Evolutionary conservation across 1,140 invertebrate species (phyloP).

Genomic region (Leptinotarsa undecemlineata): DNA sequence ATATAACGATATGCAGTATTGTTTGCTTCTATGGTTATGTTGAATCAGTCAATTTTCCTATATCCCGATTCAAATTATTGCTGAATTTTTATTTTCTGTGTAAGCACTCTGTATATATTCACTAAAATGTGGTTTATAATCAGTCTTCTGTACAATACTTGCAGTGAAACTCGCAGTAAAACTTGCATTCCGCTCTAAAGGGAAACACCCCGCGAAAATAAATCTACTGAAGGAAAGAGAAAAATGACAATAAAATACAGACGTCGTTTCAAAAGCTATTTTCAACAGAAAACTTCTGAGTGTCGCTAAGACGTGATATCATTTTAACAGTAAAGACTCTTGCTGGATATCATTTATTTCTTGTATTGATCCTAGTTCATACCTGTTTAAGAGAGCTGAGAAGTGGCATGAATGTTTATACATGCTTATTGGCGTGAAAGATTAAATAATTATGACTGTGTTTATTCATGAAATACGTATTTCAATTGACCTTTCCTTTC

Average conservation of each 20-base stretch:
- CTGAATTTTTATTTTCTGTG: too few relatives aligned
- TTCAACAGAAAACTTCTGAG: conserved; percentile 29
- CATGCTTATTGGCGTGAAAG: too few relatives aligned
- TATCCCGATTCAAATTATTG: too few relatives aligned
- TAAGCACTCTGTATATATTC: too few relatives aligned
- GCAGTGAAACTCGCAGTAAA: not conserved
- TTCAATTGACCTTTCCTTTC: too few relatives aligned
- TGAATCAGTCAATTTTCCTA: too few relatives aligned
- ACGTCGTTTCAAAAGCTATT: conserved; percentile 32
- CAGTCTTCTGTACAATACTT: not conserved
- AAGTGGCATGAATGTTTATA: too few relatives aligned
- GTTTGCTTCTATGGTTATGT: not conserved
- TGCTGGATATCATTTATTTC: conserved; percentile 11
- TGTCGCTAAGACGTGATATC: conserved; percentile 25
- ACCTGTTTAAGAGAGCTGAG: not conserved
- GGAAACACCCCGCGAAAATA: not conserved
- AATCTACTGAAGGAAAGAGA: not conserved
- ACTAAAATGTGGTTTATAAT: too few relatives aligned
- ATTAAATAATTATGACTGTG: too few relatives aligned
- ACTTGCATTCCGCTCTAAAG: not conserved
- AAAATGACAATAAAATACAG: conserved; percentile 34
- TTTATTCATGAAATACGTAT: too few relatives aligned
- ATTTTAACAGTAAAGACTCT: conserved; percentile 17
- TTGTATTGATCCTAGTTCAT: not conserved
- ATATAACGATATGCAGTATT: too few relatives aligned